Evolutionary conservation across 2,113 vertebrate species (phyloP).

Genomic region (Pomatorhinus ruficollis): DNA sequence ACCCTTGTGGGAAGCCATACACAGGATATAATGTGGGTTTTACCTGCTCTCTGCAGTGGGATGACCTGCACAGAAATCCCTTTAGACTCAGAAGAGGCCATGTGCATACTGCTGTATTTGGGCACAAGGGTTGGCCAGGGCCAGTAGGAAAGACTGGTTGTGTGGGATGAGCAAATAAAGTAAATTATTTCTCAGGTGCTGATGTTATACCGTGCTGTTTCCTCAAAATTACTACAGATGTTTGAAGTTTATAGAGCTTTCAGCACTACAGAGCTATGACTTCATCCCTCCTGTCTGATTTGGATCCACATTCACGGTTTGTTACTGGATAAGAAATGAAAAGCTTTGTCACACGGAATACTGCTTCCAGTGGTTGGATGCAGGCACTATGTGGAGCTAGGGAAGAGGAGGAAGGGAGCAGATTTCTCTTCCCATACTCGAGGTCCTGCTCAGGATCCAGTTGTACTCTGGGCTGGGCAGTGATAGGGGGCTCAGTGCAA

Average conservation of each 20-base stretch:
- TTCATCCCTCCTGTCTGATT: not conserved
- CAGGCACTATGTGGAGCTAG: not conserved
- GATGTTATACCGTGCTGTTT: fast-evolving
- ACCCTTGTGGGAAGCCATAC: not conserved
- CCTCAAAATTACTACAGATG: not conserved
- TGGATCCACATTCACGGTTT: not conserved
- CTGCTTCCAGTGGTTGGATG: not conserved
- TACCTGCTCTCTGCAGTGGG: not conserved
- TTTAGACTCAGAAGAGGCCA: not conserved
- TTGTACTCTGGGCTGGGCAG: not conserved
- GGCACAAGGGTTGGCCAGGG: not conserved
- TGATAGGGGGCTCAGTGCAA: not conserved
- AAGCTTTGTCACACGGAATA: not conserved
- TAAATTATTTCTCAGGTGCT: not conserved
- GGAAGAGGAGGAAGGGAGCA: not conserved
- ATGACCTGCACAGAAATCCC: not conserved
- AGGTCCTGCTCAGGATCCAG: not conserved
- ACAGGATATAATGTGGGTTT: not conserved
- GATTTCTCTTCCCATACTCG: not conserved
- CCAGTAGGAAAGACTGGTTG: not conserved
- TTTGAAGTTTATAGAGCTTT: not conserved
- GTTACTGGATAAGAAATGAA: not conserved
- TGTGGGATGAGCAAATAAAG: not conserved
- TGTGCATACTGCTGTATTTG: not conserved
- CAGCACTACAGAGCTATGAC: not conserved